phyloP scores from a whole-genome alignment of 2,888 invertebrate species.

The Thymelicus acteon region DNA sequence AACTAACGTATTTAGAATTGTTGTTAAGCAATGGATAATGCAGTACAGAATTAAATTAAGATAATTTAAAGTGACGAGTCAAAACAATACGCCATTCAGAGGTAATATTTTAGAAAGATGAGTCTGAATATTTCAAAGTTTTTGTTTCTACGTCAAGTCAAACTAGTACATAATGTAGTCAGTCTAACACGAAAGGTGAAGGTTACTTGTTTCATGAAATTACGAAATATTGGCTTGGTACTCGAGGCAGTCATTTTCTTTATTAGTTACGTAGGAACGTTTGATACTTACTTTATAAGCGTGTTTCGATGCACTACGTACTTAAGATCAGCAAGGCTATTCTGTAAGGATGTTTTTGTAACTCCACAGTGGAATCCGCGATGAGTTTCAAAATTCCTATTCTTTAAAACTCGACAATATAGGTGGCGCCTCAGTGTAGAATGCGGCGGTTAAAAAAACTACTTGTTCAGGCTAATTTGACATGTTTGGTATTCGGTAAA shows the following conservation, averaged over 20 bases:
- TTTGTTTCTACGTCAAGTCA: constrained; percentile 30
- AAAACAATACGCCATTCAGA: constrained; percentile 17
- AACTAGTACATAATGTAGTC: constrained; percentile 41
- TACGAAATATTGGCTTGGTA: constrained; percentile 53
- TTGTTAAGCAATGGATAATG: neutral
- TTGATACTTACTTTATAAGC: constrained; percentile 39
- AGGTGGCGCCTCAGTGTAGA: too few relatives aligned
- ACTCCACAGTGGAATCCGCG: too few relatives aligned
- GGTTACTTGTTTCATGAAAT: constrained; percentile 56
- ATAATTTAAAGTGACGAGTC: neutral
- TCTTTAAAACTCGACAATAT: too few relatives aligned
- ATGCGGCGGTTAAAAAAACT: too few relatives aligned
- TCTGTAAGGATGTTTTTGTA: too few relatives aligned
- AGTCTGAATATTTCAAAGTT: constrained; percentile 25
- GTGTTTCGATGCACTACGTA: neutral
- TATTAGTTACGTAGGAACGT: constrained; percentile 54
- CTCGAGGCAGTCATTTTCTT: constrained; percentile 53
- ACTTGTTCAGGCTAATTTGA: too few relatives aligned
- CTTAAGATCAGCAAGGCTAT: too few relatives aligned
- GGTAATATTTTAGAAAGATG: constrained; percentile 13
- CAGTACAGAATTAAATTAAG: neutral
- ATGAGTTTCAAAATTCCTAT: too few relatives aligned
- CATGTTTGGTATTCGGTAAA: too few relatives aligned
- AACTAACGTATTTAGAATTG: neutral
- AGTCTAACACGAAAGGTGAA: constrained; percentile 68